phyloP scores from a whole-genome alignment of 1,140 invertebrate species.

The Octopus sinensis region DNA sequence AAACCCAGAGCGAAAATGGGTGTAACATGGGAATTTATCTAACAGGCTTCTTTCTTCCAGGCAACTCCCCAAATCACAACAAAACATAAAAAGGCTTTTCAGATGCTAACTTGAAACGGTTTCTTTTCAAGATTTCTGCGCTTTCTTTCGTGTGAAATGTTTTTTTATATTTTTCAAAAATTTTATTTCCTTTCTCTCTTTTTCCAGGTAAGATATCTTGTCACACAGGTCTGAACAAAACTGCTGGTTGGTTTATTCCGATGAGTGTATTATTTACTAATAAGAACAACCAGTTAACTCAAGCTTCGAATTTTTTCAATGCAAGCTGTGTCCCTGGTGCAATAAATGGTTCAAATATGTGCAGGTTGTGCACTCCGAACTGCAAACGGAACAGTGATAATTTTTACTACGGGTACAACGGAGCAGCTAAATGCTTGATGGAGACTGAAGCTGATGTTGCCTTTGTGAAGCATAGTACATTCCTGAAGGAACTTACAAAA shows the following conservation, averaged over 20 bases:
- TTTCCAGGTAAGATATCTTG: slow-evolving; percentile 65
- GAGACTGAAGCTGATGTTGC: slow-evolving; percentile 78
- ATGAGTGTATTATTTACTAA: slow-evolving; percentile 77
- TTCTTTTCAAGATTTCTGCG: no score
- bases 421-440: slow-evolving; percentile 84
- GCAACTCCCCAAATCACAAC: no score
- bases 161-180: no score
- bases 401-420: slow-evolving; percentile 81
- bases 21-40: no score
- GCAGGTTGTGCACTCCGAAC: slow-evolving; percentile 80
- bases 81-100: no score
- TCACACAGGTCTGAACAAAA: slow-evolving; percentile 83
- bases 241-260: slow-evolving; percentile 91
- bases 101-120: no score
- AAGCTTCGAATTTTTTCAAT: slow-evolving; percentile 72
- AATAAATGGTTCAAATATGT: slow-evolving; percentile 78
- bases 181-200: no score
- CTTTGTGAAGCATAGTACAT: slow-evolving; percentile 88
- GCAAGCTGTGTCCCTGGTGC: slow-evolving; percentile 86
- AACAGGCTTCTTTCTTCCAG: no score
- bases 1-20: no score
- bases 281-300: background rate
- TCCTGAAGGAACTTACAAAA: slow-evolving; percentile 69
- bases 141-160: no score
- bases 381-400: slow-evolving; percentile 78